Conservation (phyloP, 1,140 invertebrate species). For the Tetragnatha versicolor region DNA sequence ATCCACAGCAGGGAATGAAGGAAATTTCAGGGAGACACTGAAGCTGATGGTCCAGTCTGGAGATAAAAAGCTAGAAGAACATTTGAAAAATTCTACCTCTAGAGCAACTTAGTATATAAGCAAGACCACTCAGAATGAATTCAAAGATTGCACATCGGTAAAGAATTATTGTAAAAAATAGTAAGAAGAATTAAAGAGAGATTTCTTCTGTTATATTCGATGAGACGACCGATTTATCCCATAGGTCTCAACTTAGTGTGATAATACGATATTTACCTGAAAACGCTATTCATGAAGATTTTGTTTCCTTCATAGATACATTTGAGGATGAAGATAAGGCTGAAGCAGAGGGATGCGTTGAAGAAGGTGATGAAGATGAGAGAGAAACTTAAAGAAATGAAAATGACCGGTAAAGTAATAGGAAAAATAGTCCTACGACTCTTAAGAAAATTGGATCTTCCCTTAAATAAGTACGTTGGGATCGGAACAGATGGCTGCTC, state of each 20-base stretch:
- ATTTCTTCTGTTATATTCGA: not conserved
- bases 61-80: conserved; percentile 6
- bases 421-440: too few relatives aligned
- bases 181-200: not conserved
- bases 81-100: not conserved
- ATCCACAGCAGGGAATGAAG: not conserved
- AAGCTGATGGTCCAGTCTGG: not conserved
- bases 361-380: too few relatives aligned
- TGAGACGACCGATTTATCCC: not conserved
- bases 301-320: not conserved
- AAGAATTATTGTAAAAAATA: too few relatives aligned
- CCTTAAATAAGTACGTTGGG: too few relatives aligned
- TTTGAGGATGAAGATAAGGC: not conserved
- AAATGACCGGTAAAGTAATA: too few relatives aligned
- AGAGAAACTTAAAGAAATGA: too few relatives aligned
- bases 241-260: not conserved
- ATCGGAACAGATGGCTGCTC: too few relatives aligned
- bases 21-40: not conserved
- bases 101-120: not conserved
- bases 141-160: not conserved
- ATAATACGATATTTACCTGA: not conserved
- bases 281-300: conserved; percentile 4
- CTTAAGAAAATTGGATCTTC: too few relatives aligned
- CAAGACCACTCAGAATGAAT: not conserved
- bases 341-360: not conserved